Evolutionary conservation across 2,888 invertebrate genomes (phyloP).

Genomic region (Sesia apiformis): DNA sequence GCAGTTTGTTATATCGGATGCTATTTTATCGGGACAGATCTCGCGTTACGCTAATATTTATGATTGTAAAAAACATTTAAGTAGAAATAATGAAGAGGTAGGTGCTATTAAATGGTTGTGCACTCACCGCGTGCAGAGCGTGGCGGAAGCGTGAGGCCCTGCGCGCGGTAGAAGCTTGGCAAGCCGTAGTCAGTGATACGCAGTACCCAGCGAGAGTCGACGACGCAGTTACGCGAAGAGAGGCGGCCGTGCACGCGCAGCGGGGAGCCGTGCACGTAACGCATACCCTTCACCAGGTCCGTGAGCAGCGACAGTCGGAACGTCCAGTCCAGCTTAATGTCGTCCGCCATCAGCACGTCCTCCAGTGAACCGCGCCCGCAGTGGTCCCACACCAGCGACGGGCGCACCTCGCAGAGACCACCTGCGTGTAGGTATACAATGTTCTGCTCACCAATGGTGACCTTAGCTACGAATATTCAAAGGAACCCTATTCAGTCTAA

Average conservation of each 20-base stretch:
- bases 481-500: no score
- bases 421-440: slow-evolving; percentile 44
- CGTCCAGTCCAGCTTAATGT: slow-evolving; percentile 95
- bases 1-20: no score
- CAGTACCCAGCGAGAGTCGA: slow-evolving; percentile 96
- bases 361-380: slow-evolving; percentile 91
- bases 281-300: slow-evolving; percentile 94
- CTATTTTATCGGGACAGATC: no score
- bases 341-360: slow-evolving; percentile 91
- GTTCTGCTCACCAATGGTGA: no score
- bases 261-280: slow-evolving; percentile 89
- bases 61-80: no score
- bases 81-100: no score
- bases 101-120: no score
- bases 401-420: slow-evolving; percentile 85
- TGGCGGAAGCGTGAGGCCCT: slow-evolving; percentile 77
- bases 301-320: slow-evolving; percentile 94
- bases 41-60: no score
- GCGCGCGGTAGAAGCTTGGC: slow-evolving; percentile 83
- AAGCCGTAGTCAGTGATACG: slow-evolving; percentile 95
- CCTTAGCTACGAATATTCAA: no score
- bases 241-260: slow-evolving; percentile 90
- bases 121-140: slow-evolving; percentile 80
- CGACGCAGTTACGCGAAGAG: slow-evolving; percentile 93
- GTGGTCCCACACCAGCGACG: slow-evolving; percentile 89